Evolutionary conservation across 1,140 invertebrate species (phyloP).

Genomic region (Atta colombica): DNA sequence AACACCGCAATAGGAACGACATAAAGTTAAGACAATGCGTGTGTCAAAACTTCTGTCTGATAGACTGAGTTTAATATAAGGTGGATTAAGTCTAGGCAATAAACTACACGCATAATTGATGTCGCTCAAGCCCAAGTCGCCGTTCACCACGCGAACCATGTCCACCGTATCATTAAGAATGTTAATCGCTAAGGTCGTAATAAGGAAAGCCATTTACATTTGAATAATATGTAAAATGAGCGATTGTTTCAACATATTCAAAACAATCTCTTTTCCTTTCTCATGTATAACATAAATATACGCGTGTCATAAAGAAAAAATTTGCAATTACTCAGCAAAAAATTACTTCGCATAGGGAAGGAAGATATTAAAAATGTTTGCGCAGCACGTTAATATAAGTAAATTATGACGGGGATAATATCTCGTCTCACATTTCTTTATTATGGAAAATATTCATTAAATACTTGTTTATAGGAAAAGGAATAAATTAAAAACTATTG

Average conservation of each 20-base stretch:
- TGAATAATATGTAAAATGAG: conserved; percentile 21
- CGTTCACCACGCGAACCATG: background rate
- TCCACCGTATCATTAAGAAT: background rate
- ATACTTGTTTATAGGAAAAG: background rate
- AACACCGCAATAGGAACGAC: conserved; percentile 40
- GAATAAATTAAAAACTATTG: background rate
- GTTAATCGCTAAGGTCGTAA: background rate
- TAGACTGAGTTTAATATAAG: conserved; percentile 46
- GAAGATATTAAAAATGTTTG: conserved; percentile 44
- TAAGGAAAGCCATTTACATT: conserved; percentile 11
- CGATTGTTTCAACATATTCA: background rate
- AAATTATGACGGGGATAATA: conserved; percentile 31
- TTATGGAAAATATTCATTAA: conserved; percentile 3
- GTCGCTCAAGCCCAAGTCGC: background rate
- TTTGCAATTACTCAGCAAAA: conserved; percentile 30
- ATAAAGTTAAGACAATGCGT: conserved; percentile 50
- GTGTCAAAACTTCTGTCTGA: conserved; percentile 48
- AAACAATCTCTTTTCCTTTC: background rate
- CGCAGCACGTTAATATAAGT: conserved; percentile 11
- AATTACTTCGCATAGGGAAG: background rate
- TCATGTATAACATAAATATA: background rate
- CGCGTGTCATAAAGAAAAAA: conserved; percentile 10
- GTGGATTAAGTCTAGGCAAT: conserved; percentile 13
- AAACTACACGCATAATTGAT: conserved; percentile 41
- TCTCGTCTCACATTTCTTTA: conserved; percentile 16